phyloP scores from a whole-genome alignment of 2,113 vertebrate species.

The Xiphophorus maculatus region DNA sequence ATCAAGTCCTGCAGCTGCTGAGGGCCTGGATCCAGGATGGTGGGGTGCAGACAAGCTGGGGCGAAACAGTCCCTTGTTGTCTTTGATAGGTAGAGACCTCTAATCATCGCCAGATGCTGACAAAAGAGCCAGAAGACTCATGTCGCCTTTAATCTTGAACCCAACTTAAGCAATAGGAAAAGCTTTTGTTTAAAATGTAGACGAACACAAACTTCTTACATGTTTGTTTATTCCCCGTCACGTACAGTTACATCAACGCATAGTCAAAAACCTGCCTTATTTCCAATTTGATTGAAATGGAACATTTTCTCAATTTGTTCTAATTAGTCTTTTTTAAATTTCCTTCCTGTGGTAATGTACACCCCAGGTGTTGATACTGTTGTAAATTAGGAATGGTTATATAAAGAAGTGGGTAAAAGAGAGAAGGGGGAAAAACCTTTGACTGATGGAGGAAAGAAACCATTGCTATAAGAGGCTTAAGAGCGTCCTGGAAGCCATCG shows the following conservation, averaged over 20 bases:
- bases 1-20: conserved; percentile 44
- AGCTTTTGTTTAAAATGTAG: conserved; percentile 13
- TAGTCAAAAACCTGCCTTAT: conserved; percentile 25
- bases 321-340: conserved; percentile 56
- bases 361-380: conserved; percentile 39
- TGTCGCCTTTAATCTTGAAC: conserved; percentile 36
- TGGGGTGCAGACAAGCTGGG: conserved; percentile 16
- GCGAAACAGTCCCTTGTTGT: conserved; percentile 49
- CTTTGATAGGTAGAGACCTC: conserved; percentile 37
- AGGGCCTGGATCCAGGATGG: conserved; percentile 35
- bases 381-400: conserved; percentile 43
- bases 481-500: conserved; percentile 71
- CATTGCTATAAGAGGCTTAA: conserved; percentile 80
- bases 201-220: conserved; percentile 14
- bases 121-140: conserved; percentile 35
- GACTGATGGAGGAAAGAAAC: conserved; percentile 50
- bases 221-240: conserved; percentile 39
- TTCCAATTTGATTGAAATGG: conserved; percentile 42
- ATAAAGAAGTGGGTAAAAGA: conserved; percentile 28
- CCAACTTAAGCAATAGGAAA: background rate
- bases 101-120: conserved; percentile 49
- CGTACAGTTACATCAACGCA: conserved; percentile 46
- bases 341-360: conserved; percentile 54
- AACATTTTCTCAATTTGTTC: conserved; percentile 56
- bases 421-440: conserved; percentile 22